phyloP scores from a whole-genome alignment of 2,113 vertebrate genomes.

The Speoplatyrhinus poulsoni region DNA sequence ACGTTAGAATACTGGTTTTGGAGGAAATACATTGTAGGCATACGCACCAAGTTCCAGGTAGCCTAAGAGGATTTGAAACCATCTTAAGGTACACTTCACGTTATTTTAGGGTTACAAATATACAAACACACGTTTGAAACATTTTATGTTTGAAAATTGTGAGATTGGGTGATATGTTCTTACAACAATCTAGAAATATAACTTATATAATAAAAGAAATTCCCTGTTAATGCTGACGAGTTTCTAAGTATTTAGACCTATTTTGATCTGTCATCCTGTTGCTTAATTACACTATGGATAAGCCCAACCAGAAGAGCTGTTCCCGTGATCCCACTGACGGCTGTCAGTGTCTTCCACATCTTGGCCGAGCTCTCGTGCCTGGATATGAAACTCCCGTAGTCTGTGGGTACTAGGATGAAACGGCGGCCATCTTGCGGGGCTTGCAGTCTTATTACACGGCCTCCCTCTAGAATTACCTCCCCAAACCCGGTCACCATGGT shows the following conservation, averaged over 20 bases:
- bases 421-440: conserved; percentile 66
- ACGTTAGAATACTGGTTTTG: no score
- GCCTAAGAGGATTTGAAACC: no score
- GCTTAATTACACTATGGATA: conserved; percentile 31
- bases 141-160: no score
- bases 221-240: background rate
- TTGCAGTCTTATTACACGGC: conserved; percentile 63
- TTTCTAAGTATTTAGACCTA: conserved; percentile 8
- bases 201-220: no score
- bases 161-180: no score
- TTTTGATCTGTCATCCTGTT: conserved; percentile 34
- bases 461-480: conserved; percentile 75
- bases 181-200: no score
- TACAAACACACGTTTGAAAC: no score
- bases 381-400: conserved; percentile 70
- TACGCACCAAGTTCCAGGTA: no score
- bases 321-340: conserved; percentile 60
- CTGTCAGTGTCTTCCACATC: conserved; percentile 71
- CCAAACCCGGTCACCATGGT: conserved; percentile 72
- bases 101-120: no score
- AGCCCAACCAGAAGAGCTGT: conserved; percentile 46
- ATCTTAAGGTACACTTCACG: no score
- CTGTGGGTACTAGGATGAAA: conserved; percentile 62
- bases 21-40: no score
- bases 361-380: conserved; percentile 62